These are phyloP conservation scores for Salvelinus namaycush DNA, from an alignment of 2,113 vertebrate species.

Conservation along the genomic window DNA sequence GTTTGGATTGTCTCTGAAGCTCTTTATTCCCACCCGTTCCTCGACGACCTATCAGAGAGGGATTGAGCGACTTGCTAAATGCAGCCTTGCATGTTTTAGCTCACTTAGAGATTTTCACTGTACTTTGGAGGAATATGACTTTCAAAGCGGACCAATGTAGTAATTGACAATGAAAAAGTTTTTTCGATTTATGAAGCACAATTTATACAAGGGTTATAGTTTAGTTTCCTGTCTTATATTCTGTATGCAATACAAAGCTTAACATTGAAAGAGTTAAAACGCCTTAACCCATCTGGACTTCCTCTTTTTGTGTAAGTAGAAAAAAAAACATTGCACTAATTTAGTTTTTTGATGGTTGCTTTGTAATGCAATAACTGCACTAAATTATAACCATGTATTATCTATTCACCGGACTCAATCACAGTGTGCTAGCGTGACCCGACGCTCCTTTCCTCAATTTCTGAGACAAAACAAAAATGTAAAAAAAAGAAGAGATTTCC, in stretches of 20 bases:
- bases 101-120: constrained; percentile 52
- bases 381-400: constrained; percentile 71
- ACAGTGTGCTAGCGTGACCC: constrained; percentile 68
- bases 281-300: constrained; percentile 79
- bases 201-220: constrained; percentile 74
- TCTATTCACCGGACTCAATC: constrained; percentile 62
- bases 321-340: constrained; percentile 72
- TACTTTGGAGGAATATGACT: constrained; percentile 64
- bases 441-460: constrained; percentile 69
- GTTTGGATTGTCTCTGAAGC: background rate
- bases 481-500: constrained; percentile 56
- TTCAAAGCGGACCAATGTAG: constrained; percentile 74
- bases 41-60: background rate
- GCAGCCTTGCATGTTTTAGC: constrained; percentile 62
- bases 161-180: constrained; percentile 56
- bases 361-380: constrained; percentile 82
- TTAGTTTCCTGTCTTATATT: constrained; percentile 73
- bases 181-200: constrained; percentile 77
- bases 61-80: constrained; percentile 43
- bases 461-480: constrained; percentile 65
- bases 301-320: constrained; percentile 72
- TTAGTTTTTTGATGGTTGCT: constrained; percentile 71
- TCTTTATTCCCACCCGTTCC: background rate
- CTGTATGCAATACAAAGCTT: constrained; percentile 80
- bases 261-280: constrained; percentile 73